A percentile compares a stretch with the other conserved stretches of the same genome.
Conservation (phyloP, 2,888 invertebrate genomes). For the Aromia moschata region DNA sequence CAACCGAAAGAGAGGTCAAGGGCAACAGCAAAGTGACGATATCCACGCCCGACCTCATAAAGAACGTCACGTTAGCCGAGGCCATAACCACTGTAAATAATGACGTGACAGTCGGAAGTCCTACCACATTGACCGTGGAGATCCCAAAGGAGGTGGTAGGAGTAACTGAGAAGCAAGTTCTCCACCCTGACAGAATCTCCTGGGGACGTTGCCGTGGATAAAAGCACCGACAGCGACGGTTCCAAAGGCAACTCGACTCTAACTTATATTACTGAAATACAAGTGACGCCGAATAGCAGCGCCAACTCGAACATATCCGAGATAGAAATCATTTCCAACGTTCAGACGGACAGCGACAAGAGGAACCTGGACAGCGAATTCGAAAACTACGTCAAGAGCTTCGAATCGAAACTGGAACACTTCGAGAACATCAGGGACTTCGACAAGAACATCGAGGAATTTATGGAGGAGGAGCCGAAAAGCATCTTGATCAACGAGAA, state of each 20-base stretch:
- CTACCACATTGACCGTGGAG: slow-evolving; percentile 49
- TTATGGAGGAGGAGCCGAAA: slow-evolving; percentile 41
- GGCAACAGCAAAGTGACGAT: slow-evolving; percentile 61
- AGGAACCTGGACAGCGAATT: slow-evolving; percentile 61
- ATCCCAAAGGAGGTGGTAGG: slow-evolving; percentile 39
- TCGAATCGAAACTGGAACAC: slow-evolving; percentile 51
- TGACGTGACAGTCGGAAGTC: slow-evolving; percentile 36
- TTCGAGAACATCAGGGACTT: slow-evolving; percentile 54
- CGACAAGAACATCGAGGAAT: slow-evolving; percentile 48
- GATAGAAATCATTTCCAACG: slow-evolving; percentile 59
- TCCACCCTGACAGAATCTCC: slow-evolving; percentile 24
- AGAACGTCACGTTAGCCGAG: slow-evolving; percentile 59
- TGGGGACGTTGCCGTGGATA: slow-evolving; percentile 18
- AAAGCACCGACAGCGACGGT: slow-evolving; percentile 34
- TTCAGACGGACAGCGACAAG: slow-evolving; percentile 51
- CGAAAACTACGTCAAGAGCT: slow-evolving; percentile 59
- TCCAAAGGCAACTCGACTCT: slow-evolving; percentile 55
- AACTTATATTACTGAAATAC: slow-evolving; percentile 79
- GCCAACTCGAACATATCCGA: slow-evolving; percentile 50
- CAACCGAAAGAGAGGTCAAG: slow-evolving; percentile 21
- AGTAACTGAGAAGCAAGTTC: slow-evolving; percentile 21
- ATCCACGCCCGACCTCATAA: slow-evolving; percentile 61
- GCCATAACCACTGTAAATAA: slow-evolving; percentile 55
- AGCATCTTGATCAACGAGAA: slow-evolving; percentile 45
- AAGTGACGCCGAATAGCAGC: slow-evolving; percentile 69